Conservation (phyloP, 2,888 invertebrate species). For the Nomada lathburiana region DNA sequence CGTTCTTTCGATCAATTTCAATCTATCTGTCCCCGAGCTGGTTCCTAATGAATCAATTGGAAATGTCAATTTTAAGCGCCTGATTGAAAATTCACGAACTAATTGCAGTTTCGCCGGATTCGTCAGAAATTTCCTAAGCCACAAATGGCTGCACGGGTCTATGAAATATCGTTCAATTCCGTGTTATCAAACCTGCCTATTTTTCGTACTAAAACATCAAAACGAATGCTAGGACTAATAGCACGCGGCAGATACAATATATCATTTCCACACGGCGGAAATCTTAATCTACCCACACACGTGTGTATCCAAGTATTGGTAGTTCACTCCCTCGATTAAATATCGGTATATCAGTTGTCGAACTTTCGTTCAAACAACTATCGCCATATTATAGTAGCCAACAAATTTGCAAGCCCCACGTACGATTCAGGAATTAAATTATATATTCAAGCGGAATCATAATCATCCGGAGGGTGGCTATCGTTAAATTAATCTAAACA, state of each 20-base stretch:
- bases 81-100: too few relatives aligned
- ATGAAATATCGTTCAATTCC: slow-evolving; percentile 34
- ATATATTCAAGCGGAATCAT: too few relatives aligned
- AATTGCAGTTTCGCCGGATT: background rate
- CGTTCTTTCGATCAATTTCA: background rate
- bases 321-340: too few relatives aligned
- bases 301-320: too few relatives aligned
- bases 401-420: too few relatives aligned
- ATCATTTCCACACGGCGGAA: slow-evolving; percentile 27
- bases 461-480: too few relatives aligned
- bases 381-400: too few relatives aligned
- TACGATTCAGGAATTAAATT: too few relatives aligned
- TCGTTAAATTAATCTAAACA: too few relatives aligned
- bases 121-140: background rate
- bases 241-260: slow-evolving; percentile 16
- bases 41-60: background rate
- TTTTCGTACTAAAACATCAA: slow-evolving; percentile 2
- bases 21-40: background rate
- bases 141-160: background rate
- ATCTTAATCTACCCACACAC: too few relatives aligned
- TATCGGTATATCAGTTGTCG: too few relatives aligned
- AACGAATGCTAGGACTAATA: slow-evolving; percentile 29
- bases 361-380: too few relatives aligned
- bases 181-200: slow-evolving; percentile 7
- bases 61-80: background rate